Percentiles rank a stretch among this genome's conserved stretches.
phyloP scores from a whole-genome alignment of 2,797 vertebrate genomes.

The Malacoraja senta region DNA sequence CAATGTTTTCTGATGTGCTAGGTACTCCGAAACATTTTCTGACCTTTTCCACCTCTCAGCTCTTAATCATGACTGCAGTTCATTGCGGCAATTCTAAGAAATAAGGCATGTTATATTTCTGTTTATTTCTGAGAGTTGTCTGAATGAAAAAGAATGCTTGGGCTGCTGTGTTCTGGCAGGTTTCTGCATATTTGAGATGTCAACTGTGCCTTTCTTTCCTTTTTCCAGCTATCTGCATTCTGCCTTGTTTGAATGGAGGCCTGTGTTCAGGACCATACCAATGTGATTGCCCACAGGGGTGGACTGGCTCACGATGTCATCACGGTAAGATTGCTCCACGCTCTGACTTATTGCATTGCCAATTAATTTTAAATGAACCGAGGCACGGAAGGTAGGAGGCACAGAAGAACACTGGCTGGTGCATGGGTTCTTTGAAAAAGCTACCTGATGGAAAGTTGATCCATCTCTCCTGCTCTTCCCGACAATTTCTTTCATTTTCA shows the following conservation, averaged over 20 bases:
- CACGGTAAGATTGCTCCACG: slow-evolving; percentile 62
- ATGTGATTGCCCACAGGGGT: slow-evolving; percentile 79
- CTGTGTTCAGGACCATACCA: slow-evolving; percentile 84
- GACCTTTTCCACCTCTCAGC: too few species aligned
- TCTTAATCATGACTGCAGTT: too few species aligned
- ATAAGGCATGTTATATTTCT: too few species aligned
- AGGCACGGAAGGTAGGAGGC: not conserved
- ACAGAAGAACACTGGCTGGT: not conserved
- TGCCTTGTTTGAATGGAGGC: slow-evolving; percentile 89
- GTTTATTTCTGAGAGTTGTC: not conserved
- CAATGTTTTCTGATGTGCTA: too few species aligned
- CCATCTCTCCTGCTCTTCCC: not conserved
- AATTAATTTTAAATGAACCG: not conserved
- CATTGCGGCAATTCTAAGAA: too few species aligned
- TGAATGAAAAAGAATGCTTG: not conserved
- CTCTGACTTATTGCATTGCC: not conserved
- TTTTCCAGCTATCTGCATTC: slow-evolving; percentile 84
- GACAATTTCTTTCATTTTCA: not conserved
- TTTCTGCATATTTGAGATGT: not conserved
- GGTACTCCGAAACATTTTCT: too few species aligned
- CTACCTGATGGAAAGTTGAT: not conserved
- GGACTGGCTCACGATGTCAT: slow-evolving; percentile 88
- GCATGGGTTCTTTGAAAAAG: not conserved
- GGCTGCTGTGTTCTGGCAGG: not conserved
- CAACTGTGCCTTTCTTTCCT: slow-evolving; percentile 25